Percentiles rank a stretch among this genome's conserved stretches.
Evolutionary conservation across 2,797 vertebrate genomes (phyloP).

Genomic region (Octomys mimax): DNA sequence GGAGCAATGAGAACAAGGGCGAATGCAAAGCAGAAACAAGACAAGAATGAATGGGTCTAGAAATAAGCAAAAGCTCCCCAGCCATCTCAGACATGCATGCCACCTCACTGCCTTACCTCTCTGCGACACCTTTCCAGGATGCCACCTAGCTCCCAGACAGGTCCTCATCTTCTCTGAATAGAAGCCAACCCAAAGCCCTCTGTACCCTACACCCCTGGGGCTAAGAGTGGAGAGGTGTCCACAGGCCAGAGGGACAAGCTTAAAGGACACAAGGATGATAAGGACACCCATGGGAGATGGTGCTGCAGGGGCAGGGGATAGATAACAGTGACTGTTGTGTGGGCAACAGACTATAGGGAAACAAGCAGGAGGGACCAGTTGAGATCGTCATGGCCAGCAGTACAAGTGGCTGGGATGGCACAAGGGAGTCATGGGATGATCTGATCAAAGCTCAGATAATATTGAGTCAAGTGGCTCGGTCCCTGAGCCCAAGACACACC

Average conservation of each 20-base stretch:
- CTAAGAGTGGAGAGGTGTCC: background rate
- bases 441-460: background rate
- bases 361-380: background rate
- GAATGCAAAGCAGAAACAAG: background rate
- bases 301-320: no score
- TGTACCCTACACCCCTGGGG: background rate
- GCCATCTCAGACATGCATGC: background rate
- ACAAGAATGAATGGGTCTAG: background rate
- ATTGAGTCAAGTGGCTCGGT: background rate
- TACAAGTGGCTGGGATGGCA: background rate
- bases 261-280: background rate
- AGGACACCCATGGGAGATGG: background rate
- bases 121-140: background rate
- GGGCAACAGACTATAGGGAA: background rate
- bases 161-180: background rate
- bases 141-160: background rate
- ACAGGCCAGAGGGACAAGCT: background rate
- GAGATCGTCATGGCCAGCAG: background rate
- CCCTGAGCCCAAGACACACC: background rate
- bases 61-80: background rate
- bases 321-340: background rate
- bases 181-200: background rate
- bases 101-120: background rate
- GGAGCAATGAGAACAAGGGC: background rate
- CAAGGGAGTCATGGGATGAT: background rate